Evolutionary conservation across 2,888 invertebrate genomes (phyloP), one percentile per base, ranked within the genome.

Genomic region (Eupithecia insigniata): DNA sequence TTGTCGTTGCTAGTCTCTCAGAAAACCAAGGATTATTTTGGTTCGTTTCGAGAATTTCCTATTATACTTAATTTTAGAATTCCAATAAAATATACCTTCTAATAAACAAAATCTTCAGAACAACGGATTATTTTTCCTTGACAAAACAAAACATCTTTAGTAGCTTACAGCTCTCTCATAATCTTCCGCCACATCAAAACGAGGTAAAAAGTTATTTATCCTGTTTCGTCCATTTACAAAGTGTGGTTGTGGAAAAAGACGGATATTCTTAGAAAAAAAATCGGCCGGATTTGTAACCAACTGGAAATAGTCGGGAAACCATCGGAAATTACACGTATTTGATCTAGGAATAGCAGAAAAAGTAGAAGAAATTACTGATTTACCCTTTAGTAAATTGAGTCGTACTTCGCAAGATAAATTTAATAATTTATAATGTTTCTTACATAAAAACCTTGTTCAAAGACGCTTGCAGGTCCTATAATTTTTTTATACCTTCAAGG

Each of bases 131-230:
- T 43, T 43, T 16, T 39, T 39, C 39, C 36, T 14, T 10, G 12
- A 36, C 12, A 36, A 14, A 36, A 34, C 39, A 39, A 39, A 39
- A 14, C 18, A n/a, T n/a, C 18, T n/a, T 7, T 43, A 10, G 5
- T 55, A 72, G 66, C 69, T 70, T 71, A 69, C 60, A 58, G 68
- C 67, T n/a, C 43, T 64, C 68, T 60, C 70, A 71, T 75, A 75
- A 74, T 71, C 71, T 72, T 51, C 28, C 51, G 67, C 70, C 61
- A 69, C 73, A 74, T 73, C 71, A 75, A 76, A 78, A 75, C 76
- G 71, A 72, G 75, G 75, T 72, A 76, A 76, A 75, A 79, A 77
- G 71, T 75, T 75, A 76, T 75, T 76, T 75, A 76, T 72, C 66
- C 76, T 55, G 61, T 67, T 70, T 67, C 72, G 65, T 75, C 73